Conservation (phyloP, 1,140 invertebrate species). For the Drosophila pallidifrons region DNA sequence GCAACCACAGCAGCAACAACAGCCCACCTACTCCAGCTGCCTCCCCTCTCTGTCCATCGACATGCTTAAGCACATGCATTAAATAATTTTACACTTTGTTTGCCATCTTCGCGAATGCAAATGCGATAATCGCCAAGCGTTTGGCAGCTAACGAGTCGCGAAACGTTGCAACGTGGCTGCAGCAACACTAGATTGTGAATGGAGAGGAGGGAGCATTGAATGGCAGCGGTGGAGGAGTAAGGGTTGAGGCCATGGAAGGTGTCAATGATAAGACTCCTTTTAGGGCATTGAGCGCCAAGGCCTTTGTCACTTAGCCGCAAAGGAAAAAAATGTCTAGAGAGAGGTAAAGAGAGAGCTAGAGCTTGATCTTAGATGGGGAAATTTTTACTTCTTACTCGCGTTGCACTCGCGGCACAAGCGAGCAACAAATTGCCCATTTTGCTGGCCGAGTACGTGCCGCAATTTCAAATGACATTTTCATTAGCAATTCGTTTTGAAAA, state of each 20-base stretch:
- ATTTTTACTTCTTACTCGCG: conserved; percentile 15
- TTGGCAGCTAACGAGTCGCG: conserved; percentile 74
- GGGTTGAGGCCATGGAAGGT: neutral
- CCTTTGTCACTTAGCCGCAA: conserved; percentile 44
- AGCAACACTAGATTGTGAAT: neutral
- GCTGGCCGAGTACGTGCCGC: conserved; percentile 70
- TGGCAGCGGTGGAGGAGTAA: neutral
- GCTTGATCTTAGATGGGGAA: conserved; percentile 35
- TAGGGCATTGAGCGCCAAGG: conserved; percentile 43
- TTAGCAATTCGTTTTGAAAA: conserved; percentile 82
- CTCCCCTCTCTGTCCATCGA: conserved; percentile 9
- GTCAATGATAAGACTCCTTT: conserved; percentile 52
- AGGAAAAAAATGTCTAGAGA: neutral
- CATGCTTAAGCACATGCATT: conserved; percentile 66
- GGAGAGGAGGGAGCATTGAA: neutral
- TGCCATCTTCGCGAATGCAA: conserved; percentile 67
- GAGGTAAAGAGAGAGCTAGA: neutral
- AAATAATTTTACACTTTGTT: conserved; percentile 84
- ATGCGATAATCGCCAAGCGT: conserved; percentile 78
- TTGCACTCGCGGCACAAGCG: conserved; percentile 50
- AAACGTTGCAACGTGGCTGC: conserved; percentile 53
- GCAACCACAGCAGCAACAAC: conserved; percentile 20
- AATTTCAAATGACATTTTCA: conserved; percentile 83
- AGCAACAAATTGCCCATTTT: conserved; percentile 82
- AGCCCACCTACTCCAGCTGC: conserved; percentile 53